A percentile compares a stretch with the other conserved stretches of the same genome.
Evolutionary conservation across 2,113 vertebrate genomes (phyloP).

Genomic region (Thymallus thymallus): DNA sequence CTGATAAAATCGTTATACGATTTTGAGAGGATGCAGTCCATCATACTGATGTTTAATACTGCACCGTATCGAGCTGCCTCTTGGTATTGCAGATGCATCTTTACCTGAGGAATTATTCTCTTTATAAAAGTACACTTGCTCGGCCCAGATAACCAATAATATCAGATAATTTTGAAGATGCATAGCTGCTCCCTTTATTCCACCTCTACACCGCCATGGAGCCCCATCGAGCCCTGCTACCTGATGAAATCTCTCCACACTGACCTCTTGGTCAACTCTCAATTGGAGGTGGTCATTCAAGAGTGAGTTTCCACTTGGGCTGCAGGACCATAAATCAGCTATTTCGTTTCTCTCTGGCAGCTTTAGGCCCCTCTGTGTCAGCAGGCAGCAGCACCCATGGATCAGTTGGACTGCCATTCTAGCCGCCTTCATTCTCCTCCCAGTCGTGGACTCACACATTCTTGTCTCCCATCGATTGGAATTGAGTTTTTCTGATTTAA

Average conservation of each 20-base stretch:
- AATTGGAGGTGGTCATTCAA: too few species aligned
- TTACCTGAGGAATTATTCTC: conserved; percentile 5
- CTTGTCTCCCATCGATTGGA: conserved; percentile 10
- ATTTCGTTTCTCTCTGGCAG: too few species aligned
- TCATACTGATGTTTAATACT: neutral
- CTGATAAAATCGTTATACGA: conserved; percentile 29
- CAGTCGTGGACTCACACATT: neutral
- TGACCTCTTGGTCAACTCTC: too few species aligned
- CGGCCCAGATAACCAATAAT: too few species aligned
- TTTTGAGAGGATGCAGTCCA: neutral
- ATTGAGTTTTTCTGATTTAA: conserved; percentile 30
- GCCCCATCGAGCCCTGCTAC: too few species aligned
- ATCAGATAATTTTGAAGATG: too few species aligned
- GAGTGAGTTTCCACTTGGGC: too few species aligned
- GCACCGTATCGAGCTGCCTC: conserved; percentile 8
- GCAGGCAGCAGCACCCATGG: neutral
- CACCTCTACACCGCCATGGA: too few species aligned
- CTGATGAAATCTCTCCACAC: too few species aligned
- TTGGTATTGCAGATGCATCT: neutral
- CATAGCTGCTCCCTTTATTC: too few species aligned
- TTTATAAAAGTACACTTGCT: conserved; percentile 30
- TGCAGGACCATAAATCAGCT: too few species aligned
- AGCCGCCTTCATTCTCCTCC: neutral
- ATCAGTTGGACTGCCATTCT: neutral
- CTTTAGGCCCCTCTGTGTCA: neutral